Evolutionary conservation across 2,797 vertebrate species (phyloP).

Genomic region (Remorina albescens): DNA sequence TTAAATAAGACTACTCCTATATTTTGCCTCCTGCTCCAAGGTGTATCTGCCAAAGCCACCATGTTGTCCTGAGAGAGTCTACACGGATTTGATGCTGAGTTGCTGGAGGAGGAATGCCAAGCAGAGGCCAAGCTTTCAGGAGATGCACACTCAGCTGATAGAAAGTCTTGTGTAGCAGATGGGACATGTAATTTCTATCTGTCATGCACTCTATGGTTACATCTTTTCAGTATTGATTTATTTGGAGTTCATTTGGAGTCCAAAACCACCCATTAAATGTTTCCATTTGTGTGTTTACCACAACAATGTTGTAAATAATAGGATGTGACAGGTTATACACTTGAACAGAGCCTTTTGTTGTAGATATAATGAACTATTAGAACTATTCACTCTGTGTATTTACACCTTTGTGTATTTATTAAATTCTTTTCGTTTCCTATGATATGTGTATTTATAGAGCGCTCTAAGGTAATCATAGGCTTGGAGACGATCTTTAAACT

Average conservation of each 20-base stretch:
- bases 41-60: slow-evolving; percentile 91
- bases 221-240: slow-evolving; percentile 24
- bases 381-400: slow-evolving; percentile 26
- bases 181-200: neutral
- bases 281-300: slow-evolving; percentile 10
- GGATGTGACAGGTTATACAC: slow-evolving; percentile 31
- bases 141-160: slow-evolving; percentile 89
- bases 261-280: slow-evolving; percentile 12
- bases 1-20: neutral
- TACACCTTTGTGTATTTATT: slow-evolving; percentile 66
- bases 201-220: slow-evolving; percentile 5
- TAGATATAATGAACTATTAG: slow-evolving; percentile 50
- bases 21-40: slow-evolving; percentile 70
- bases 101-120: slow-evolving; percentile 96
- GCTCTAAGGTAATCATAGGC: slow-evolving; percentile 26
- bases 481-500: too few species aligned
- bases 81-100: slow-evolving; percentile 92
- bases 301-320: slow-evolving; percentile 49
- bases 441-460: slow-evolving; percentile 59
- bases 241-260: slow-evolving; percentile 4
- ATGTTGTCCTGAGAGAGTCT: slow-evolving; percentile 90
- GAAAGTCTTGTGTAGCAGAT: slow-evolving; percentile 76
- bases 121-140: slow-evolving; percentile 92
- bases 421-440: slow-evolving; percentile 38
- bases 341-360: slow-evolving; percentile 51